Evolutionary conservation across 92 coral and sea anemone genomes (phyloP).

Genomic region (Zoanthus solanderi): DNA sequence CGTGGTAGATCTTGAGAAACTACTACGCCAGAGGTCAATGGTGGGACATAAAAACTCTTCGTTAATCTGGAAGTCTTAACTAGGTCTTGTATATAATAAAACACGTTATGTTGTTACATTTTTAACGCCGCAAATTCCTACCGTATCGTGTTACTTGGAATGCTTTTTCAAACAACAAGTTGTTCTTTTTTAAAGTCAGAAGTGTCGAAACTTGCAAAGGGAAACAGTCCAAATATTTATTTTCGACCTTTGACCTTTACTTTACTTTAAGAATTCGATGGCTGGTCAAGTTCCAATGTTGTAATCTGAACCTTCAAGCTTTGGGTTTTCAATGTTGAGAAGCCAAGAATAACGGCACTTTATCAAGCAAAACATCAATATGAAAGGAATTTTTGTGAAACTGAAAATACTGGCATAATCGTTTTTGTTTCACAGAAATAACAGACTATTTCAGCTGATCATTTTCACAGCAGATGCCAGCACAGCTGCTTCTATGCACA

Average conservation of each 20-base stretch:
- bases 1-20: slow-evolving; percentile 9
- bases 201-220: slow-evolving; percentile 23
- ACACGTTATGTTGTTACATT: neutral
- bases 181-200: slow-evolving; percentile 21
- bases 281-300: neutral
- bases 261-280: neutral
- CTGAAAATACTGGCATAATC: neutral
- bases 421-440: neutral
- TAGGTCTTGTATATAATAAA: neutral
- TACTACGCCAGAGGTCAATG: neutral
- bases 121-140: neutral
- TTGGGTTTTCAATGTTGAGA: neutral
- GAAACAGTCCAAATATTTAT: neutral
- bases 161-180: slow-evolving; percentile 13
- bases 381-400: neutral
- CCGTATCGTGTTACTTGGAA: neutral
- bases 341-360: neutral
- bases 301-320: neutral
- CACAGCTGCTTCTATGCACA: neutral
- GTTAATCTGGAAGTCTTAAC: neutral
- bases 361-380: neutral
- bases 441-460: neutral
- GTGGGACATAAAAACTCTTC: neutral
- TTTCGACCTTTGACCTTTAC: slow-evolving; percentile 32
- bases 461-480: neutral